Percentiles rank a stretch among this genome's conserved stretches.
Conservation (phyloP, 2,113 vertebrate species). For the Sinocyclocheilus anophthalmus region DNA sequence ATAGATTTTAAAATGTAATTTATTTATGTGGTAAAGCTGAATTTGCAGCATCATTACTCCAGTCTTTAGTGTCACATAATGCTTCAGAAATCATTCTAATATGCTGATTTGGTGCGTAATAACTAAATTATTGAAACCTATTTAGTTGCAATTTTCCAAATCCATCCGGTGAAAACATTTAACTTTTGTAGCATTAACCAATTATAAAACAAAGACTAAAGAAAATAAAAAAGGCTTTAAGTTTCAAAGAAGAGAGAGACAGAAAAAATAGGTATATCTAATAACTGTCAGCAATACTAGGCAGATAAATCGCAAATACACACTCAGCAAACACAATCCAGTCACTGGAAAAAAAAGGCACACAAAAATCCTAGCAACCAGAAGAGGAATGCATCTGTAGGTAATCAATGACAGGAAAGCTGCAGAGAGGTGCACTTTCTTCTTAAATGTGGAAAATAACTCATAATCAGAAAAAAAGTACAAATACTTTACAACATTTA, state of each 20-base stretch:
- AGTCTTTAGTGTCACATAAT: not conserved
- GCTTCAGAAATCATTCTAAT: not conserved
- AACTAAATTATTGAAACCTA: too few relatives aligned
- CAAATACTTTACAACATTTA: not conserved
- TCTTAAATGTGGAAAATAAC: constrained; percentile 2
- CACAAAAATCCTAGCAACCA: constrained; percentile 29
- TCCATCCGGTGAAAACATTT: too few relatives aligned
- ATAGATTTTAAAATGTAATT: too few relatives aligned
- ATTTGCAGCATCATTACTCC: not conserved
- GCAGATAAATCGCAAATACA: constrained; percentile 19
- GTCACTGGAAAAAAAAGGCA: constrained; percentile 28
- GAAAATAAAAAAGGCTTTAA: not conserved
- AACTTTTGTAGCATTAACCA: too few relatives aligned
- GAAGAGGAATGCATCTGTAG: constrained; percentile 2
- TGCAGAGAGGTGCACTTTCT: not conserved
- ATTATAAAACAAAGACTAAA: too few relatives aligned
- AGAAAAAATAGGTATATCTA: not conserved
- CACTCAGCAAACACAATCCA: constrained; percentile 38
- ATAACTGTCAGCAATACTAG: constrained; percentile 2
- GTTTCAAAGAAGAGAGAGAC: not conserved
- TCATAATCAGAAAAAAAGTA: not conserved
- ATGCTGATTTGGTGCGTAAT: not conserved
- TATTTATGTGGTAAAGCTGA: not conserved
- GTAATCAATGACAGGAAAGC: not conserved
- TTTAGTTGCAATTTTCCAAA: too few relatives aligned